These are phyloP conservation scores for Diglossa cyanea DNA, from an alignment of 2,797 vertebrate species.

Conservation along the genomic window DNA sequence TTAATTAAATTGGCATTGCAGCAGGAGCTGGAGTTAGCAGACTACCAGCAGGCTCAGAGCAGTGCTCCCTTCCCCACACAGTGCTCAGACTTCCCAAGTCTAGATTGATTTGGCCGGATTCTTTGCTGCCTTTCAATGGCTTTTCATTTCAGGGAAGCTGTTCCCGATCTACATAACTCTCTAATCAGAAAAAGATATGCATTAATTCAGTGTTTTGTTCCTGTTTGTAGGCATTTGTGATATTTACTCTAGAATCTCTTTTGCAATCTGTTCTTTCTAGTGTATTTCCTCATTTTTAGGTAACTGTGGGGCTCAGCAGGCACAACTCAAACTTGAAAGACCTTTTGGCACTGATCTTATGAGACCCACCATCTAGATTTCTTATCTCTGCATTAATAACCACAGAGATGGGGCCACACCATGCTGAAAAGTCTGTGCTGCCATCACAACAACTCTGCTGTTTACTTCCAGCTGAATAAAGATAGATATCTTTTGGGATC, in stretches of 20 bases:
- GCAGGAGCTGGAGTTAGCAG: constrained; percentile 14
- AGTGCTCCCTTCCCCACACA: neutral
- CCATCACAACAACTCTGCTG: neutral
- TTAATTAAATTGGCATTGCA: constrained; percentile 62
- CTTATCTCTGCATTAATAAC: neutral
- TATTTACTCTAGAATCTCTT: neutral
- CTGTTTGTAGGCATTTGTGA: neutral
- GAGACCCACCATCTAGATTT: neutral
- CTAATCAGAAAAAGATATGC: neutral
- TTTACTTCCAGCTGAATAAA: constrained; percentile 9
- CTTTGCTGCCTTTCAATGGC: neutral
- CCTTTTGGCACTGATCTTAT: neutral
- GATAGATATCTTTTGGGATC: neutral
- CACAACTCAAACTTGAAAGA: neutral
- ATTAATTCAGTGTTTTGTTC: neutral
- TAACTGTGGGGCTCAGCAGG: neutral
- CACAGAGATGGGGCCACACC: neutral
- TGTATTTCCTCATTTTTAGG: neutral
- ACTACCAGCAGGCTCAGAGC: neutral
- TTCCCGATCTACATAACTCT: neutral
- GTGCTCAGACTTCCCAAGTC: neutral
- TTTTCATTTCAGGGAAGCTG: neutral
- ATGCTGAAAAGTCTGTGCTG: neutral
- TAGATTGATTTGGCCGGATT: neutral
- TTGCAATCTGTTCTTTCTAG: neutral